Percentiles rank a stretch among this genome's conserved stretches.
Conservation (phyloP, 2,888 invertebrate genomes). For the Chelonus formosanus region DNA sequence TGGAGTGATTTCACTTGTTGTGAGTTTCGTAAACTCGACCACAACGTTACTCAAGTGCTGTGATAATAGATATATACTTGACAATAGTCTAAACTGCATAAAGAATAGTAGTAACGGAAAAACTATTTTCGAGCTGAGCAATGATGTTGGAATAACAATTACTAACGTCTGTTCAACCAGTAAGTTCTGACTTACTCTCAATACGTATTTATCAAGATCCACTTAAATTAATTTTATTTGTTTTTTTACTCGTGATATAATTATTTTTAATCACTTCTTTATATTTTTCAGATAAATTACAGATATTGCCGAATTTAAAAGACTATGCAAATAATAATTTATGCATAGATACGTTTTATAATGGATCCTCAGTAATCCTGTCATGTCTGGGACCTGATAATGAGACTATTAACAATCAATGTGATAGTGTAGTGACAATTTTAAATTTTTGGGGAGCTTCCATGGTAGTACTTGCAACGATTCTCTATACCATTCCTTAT, state of each 20-base stretch:
- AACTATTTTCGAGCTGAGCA: no score
- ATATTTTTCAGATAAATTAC: no score
- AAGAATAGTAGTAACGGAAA: neutral
- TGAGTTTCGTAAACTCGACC: slow-evolving; percentile 23
- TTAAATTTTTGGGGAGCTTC: slow-evolving; percentile 52
- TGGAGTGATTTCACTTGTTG: slow-evolving; percentile 24
- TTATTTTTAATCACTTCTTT: no score
- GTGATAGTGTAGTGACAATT: slow-evolving; percentile 46
- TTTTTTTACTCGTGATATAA: no score
- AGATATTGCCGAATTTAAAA: no score
- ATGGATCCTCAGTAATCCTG: slow-evolving; percentile 40
- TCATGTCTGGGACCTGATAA: slow-evolving; percentile 23
- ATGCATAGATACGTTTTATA: slow-evolving; percentile 23
- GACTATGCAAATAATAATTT: no score
- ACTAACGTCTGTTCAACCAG: neutral
- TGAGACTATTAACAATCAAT: slow-evolving; percentile 28
- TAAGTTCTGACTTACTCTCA: no score
- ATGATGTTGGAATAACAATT: neutral
- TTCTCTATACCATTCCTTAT: slow-evolving; percentile 53
- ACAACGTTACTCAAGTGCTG: slow-evolving; percentile 38
- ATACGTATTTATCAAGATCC: no score
- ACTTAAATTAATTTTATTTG: no score
- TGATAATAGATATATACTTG: slow-evolving; percentile 34
- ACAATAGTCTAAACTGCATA: slow-evolving; percentile 40
- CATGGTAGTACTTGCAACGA: slow-evolving; percentile 51